Base-by-base conservation (phyloP, 2,888 invertebrate genomes). In the Caenorhabditis sinica region DNA sequence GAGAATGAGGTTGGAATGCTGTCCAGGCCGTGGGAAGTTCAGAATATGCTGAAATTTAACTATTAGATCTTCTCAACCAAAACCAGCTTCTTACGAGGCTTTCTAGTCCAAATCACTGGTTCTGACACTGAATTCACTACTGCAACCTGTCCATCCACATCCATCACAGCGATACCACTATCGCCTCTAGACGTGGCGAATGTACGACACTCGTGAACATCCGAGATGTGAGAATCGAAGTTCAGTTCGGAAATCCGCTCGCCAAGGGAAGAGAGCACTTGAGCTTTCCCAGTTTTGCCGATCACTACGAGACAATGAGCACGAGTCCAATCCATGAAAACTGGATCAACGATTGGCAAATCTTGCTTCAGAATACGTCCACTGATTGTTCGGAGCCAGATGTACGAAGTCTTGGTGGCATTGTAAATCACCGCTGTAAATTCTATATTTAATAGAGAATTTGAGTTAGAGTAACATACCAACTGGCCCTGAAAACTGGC, bases 401-500 rank as follows among this genome's bases (percentile, higher is more conserved):
- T 76, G 49, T 71, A 65, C 88, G 86, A 88, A 17, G 43, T 30
- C 2, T 71, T 51, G 2, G 84, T 74, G 0, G 73, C 33, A 0
- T 79, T 43, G 20, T 83, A 82, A 1, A 84, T 86, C 1, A 86
- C 63, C 0, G 86, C 86, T 87, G 40, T 17, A 84, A 68, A 23
- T 20, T 43, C 17, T 25, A 11, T 66, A 25, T 51, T 49, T n/a
- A 20, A 20, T 3, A n/a, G 30, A 30, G 15, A 30, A 25, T 65
- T 23, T 1, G 36, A 17, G 5, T 49, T n/a, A 20, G 2, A 3
- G 20, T 20, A 53, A 33, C 43, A 43, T 61, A 89, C 89, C 89
- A 5, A 89, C 87, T 3, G 89, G 89, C 28, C 89, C 89, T 5
- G 87, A 86, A 68, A 82, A 89, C 15, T 88, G 82, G 82, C 88